Percentiles rank a stretch among this genome's conserved stretches.
Evolutionary conservation across 2,888 invertebrate species (phyloP).

Genomic region (Eremobia ochroleuca): DNA sequence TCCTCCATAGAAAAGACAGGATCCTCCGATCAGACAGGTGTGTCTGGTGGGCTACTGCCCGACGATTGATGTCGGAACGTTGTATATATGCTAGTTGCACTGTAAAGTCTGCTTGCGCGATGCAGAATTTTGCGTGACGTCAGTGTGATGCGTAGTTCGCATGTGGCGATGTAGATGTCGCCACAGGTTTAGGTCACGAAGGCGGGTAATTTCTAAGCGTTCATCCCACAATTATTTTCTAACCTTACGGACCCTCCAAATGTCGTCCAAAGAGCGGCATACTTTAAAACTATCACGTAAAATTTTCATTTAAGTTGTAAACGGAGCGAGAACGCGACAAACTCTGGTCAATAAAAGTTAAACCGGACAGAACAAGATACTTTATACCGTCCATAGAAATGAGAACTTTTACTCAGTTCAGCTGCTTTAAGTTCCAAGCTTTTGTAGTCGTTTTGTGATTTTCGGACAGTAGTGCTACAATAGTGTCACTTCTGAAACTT

Average conservation of each 20-base stretch:
- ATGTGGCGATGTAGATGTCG: background rate
- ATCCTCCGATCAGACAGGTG: too few relatives aligned
- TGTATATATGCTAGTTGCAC: background rate
- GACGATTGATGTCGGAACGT: background rate
- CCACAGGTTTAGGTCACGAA: background rate
- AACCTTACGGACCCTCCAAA: background rate
- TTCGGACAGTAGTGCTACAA: constrained; percentile 9
- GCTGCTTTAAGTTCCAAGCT: constrained; percentile 15
- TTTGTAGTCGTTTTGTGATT: constrained; percentile 21
- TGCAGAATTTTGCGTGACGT: background rate
- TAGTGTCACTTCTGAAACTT: background rate
- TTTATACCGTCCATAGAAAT: constrained; percentile 15
- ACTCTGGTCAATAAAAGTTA: constrained; percentile 49
- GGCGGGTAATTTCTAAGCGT: background rate
- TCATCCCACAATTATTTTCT: background rate
- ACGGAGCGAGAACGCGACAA: background rate
- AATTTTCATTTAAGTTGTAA: constrained; percentile 11
- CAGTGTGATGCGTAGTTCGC: too few relatives aligned
- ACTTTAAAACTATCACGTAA: background rate
- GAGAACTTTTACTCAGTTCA: constrained; percentile 30
- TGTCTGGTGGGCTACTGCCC: background rate
- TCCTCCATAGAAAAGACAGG: background rate
- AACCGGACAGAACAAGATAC: background rate
- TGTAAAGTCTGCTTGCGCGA: background rate
- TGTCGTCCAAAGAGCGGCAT: background rate